A percentile compares a stretch with the other conserved stretches of the same genome.
phyloP scores from a whole-genome alignment of 2,888 invertebrate species.

The Copidosoma aretas region DNA sequence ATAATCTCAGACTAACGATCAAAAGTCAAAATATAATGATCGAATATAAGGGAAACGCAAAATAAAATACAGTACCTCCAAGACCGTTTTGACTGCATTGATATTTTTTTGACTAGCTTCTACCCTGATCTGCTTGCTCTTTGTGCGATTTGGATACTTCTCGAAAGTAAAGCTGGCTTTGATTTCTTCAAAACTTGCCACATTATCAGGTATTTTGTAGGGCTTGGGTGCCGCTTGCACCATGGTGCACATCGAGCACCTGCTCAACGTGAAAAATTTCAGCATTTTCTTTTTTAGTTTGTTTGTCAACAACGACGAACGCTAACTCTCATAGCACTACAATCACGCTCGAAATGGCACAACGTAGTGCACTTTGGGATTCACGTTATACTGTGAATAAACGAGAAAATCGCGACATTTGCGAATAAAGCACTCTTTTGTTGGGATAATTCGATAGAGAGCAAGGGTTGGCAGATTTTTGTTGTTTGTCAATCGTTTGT shows the following conservation, averaged over 20 bases:
- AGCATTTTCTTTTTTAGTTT: constrained; percentile 13
- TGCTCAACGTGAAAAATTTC: constrained; percentile 1
- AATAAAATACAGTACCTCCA: constrained; percentile 34
- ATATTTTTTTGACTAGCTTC: neutral
- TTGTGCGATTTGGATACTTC: neutral
- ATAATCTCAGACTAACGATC: neutral
- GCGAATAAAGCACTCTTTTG: too few relatives aligned
- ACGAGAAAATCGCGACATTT: too few relatives aligned
- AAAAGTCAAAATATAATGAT: constrained; percentile 2
- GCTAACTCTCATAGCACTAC: too few relatives aligned
- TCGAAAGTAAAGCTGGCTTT: neutral
- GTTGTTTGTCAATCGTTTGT: too few relatives aligned
- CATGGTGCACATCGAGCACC: neutral
- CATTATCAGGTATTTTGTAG: neutral
- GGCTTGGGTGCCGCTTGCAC: neutral
- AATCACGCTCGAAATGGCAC: too few relatives aligned
- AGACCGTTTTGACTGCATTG: constrained; percentile 20
- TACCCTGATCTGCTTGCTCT: neutral
- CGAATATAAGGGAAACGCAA: constrained; percentile 6
- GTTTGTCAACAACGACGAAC: too few relatives aligned
- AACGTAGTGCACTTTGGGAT: too few relatives aligned
- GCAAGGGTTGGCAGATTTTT: too few relatives aligned
- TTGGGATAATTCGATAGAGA: too few relatives aligned
- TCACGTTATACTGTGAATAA: too few relatives aligned
- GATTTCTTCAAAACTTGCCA: neutral